Base-by-base conservation (phyloP, 2,888 invertebrate genomes). In the Isotomurus palustris region DNA sequence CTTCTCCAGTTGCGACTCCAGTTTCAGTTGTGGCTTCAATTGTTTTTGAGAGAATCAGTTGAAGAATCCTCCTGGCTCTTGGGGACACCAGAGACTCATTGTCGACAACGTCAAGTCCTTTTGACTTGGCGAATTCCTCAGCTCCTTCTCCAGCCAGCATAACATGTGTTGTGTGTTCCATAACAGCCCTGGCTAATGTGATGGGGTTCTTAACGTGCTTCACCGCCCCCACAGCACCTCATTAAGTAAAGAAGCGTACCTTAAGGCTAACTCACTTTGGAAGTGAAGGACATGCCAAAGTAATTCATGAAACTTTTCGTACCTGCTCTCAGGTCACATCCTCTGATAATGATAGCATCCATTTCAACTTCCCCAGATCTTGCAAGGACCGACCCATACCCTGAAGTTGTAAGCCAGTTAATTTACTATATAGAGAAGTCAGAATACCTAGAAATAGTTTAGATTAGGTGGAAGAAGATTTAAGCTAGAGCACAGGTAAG, bases 341-440 rank as follows among this genome's bases (percentile, higher is more conserved):
- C 91, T 68, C 85, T 80, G 85, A 90, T 88, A 24, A 91, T 82
- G 60, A 88, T 84, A 0, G 91, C 90, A 76, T 91, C 91, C 85
- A 90, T 85, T 78, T 91, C 91, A 0, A 89, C 85, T 72, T 85
- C 83, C 3, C 88, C 90, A 50, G 82, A 82, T 19, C 82, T 73
- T 72, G 86, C 91, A 48, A 91, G 76, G 10, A 88, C 88, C 0
- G 90, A 85, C 8, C 91, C 91, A 73, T 83, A 85, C 2, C 68
- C 68, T 68, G 29, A 19, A n/a, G n/a, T n/a, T 32, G n/a, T n/a
- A n/a, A n/a, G n/a, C n/a, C n/a, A n/a, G n/a, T n/a, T n/a, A n/a
- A n/a, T n/a, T n/a, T n/a, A n/a, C n/a, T n/a, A n/a, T n/a, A n/a
- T n/a, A n/a, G n/a, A n/a, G n/a, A n/a, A n/a, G n/a, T n/a, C n/a